Base-by-base conservation (phyloP, 2,797 vertebrate species). In the Hemibagrus guttatus region DNA sequence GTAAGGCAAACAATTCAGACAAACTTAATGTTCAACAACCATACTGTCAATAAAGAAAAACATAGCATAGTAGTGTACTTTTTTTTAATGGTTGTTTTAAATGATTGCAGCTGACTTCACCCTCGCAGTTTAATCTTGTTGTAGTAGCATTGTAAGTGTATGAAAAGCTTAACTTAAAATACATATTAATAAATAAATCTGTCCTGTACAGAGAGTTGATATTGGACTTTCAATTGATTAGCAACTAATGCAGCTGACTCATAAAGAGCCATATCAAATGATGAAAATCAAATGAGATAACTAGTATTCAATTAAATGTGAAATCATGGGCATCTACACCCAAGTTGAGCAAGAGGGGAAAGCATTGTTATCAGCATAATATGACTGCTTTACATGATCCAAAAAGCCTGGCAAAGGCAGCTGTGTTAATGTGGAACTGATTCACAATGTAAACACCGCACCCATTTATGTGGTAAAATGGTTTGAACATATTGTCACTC, bases 1-100 rank as follows among this genome's bases (percentile, higher is more conserved):
- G 90, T 91, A 91, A 81, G 90, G 63, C 58, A 83, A 85, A 74
- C 28, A 69, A 66, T 63, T 12, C 61, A 72, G 17, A 21, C 46
- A 64, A 76, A 11, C 14, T 69, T 13, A 39, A 66, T 13, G 6
- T 35, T 58, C 42, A 64, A 61, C 58, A 87, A 58, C 31, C 23
- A 74, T 39, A 79, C 52, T 28, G 59, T 81, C 8, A 52, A 23
- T n/a, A 69, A 31, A 64, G 21, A 52, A 12, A 52, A 85, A 59
- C 11, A 84, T 31, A 54, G 42, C 56, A 0, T 9, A 56, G 31
- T 42, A 19, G 9, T 21, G 6, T n/a, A 54, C 2, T 80, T 66
- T 66, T 17, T 21, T 42, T 58, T 84, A 17, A 26, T 58, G 4
- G 11, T 69, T 69, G 26, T 12, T 63, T 81, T 63, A 68, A 31